Percentiles rank a stretch among this genome's conserved stretches.
Evolutionary conservation across 1,140 invertebrate genomes (phyloP).

Genomic region (Coelopa frigida): DNA sequence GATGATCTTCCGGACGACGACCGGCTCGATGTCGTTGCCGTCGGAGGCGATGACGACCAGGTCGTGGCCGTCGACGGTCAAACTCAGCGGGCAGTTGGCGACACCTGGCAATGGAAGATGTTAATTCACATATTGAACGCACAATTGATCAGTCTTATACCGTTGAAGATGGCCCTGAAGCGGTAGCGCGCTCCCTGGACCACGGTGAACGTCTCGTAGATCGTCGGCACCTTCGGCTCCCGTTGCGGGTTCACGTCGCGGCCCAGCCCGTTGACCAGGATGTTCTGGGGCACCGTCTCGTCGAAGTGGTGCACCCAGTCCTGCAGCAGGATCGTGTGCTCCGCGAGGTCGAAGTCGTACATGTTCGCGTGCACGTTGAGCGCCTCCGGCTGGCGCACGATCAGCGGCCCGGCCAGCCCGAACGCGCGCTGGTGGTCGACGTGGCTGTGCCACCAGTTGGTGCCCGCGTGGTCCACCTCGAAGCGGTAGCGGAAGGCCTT

Average conservation of each 20-base stretch:
- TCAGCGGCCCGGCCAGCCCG: slow-evolving; percentile 46
- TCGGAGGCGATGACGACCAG: slow-evolving; percentile 68
- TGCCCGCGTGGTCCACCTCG: slow-evolving; percentile 47
- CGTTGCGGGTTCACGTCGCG: slow-evolving; percentile 29
- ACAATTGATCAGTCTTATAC: no score
- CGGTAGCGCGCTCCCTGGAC: slow-evolving; percentile 47
- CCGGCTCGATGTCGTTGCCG: slow-evolving; percentile 61
- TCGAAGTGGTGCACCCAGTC: slow-evolving; percentile 42
- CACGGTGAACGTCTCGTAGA: slow-evolving; percentile 33
- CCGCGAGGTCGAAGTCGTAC: slow-evolving; percentile 43
- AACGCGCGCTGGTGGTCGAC: slow-evolving; percentile 47
- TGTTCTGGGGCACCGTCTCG: slow-evolving; percentile 41
- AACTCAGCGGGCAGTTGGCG: slow-evolving; percentile 61
- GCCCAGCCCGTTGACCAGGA: slow-evolving; percentile 52
- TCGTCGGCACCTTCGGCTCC: slow-evolving; percentile 21
- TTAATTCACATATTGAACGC: no score
- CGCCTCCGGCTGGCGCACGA: slow-evolving; percentile 35
- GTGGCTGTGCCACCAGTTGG: slow-evolving; percentile 42
- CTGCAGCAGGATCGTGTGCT: slow-evolving; percentile 38
- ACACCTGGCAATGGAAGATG: slow-evolving; percentile 51
- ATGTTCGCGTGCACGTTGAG: slow-evolving; percentile 31
- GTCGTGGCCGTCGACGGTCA: slow-evolving; percentile 62
- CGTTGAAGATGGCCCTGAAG: slow-evolving; percentile 53
- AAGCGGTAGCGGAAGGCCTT: slow-evolving; percentile 52
- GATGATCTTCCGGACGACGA: slow-evolving; percentile 53